Evolutionary conservation across 2,113 vertebrate species (phyloP), one percentile per base, ranked within the genome.

Genomic region (Eptesicus fuscus): DNA sequence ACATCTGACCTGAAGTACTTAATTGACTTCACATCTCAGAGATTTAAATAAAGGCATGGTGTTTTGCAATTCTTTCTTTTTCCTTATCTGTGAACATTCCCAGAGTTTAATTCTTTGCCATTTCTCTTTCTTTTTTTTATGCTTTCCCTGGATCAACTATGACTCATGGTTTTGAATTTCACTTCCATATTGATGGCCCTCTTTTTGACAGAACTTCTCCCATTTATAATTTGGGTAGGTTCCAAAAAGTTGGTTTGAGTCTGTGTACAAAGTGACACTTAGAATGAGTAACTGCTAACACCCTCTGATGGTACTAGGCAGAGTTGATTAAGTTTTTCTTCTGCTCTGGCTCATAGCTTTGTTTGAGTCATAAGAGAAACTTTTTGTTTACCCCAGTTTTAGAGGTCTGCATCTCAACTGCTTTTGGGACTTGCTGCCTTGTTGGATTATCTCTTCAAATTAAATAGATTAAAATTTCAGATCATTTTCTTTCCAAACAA

Each of bases 251-350:
- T 96, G 94, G 53, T 82, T 95, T 90, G 92, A 96, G 94, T 93
- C 95, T 96, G 95, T 96, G 96, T 97, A 90, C 95, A 92, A 97
- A 97, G 95, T 96, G 90, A 96, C 96, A 96, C 88, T 95, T 95
- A 92, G 91, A 96, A 95, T 96, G 96, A 96, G 85, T 96, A 96
- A 91, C 92, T 95, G 93, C 90, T 96, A 95, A 94, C 88, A 96
- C 84, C 40, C 84, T 88, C 35, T 88, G 77, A 94, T 80, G 88
- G 90, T 88, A 85, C 71, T 20, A 91, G 78, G 92, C 88, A 93
- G 79, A 96, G 42, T 30, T 71, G 80, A 92, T 77, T 56, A 47
- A 86, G 82, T 88, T 73, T 88, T 53, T 16, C 76, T 56, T 77
- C 14, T 88, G 67, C 70, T 89, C 73, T 95, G 88, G 83, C 82